A percentile compares a stretch with the other conserved stretches of the same genome.
These are phyloP conservation scores for Callorhinus ursinus DNA, from an alignment of 2,113 vertebrate genomes.

Conservation along the genomic window DNA sequence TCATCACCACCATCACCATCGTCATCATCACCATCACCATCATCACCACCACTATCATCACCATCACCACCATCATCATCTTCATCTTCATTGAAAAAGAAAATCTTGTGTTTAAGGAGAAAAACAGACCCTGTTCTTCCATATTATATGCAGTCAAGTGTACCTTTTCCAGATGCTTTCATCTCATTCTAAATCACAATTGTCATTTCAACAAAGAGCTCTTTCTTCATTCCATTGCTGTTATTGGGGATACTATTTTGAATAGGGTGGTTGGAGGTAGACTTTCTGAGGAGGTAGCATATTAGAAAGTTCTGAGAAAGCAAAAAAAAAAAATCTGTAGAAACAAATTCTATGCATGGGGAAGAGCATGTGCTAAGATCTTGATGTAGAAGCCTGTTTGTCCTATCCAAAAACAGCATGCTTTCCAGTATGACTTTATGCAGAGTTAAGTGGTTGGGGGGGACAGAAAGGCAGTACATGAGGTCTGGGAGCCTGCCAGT, in stretches of 20 bases:
- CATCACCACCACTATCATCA: no score
- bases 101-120: not conserved
- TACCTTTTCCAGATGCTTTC: not conserved
- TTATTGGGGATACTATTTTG: not conserved
- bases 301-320: not conserved
- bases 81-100: not conserved
- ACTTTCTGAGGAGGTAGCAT: not conserved
- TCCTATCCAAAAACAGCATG: not conserved
- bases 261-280: not conserved
- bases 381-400: not conserved
- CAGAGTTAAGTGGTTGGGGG: not conserved
- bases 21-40: no score
- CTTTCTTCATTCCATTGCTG: not conserved
- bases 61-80: not conserved
- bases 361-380: accelerated
- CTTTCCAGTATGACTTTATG: accelerated
- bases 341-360: not conserved
- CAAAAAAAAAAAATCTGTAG: not conserved
- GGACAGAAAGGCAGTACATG: accelerated
- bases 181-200: not conserved
- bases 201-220: not conserved
- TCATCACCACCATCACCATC: no score
- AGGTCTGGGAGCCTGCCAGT: not conserved
- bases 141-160: not conserved
- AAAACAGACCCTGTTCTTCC: not conserved